Percentiles rank a stretch among this genome's conserved stretches.
Evolutionary conservation across 2,888 invertebrate species (phyloP).

Genomic region (Cheilosia scutellata): DNA sequence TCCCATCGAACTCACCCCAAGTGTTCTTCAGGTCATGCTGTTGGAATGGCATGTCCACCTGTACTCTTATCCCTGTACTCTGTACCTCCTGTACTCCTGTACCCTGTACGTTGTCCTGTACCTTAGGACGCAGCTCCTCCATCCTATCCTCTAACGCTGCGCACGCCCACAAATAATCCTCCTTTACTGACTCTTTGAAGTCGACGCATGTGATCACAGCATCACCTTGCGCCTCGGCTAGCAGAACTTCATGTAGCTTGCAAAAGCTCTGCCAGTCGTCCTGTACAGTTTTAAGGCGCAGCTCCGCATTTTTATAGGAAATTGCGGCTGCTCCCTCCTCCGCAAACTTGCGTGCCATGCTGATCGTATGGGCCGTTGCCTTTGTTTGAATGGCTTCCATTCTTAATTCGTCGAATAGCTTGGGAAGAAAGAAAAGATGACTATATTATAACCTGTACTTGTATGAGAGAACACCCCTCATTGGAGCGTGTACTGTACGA

Average conservation of each 20-base stretch:
- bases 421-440: too few relatives aligned
- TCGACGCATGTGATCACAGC: background rate
- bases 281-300: background rate
- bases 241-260: background rate
- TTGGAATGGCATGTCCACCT: conserved; percentile 20
- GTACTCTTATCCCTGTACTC: background rate
- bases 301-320: background rate
- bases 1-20: conserved; percentile 48
- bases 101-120: background rate
- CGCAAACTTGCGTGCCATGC: background rate
- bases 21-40: conserved; percentile 10
- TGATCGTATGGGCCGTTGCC: background rate
- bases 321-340: background rate
- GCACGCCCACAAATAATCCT: background rate
- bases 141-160: background rate
- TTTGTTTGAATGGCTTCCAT: background rate
- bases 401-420: too few relatives aligned
- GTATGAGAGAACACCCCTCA: too few relatives aligned
- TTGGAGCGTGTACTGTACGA: too few relatives aligned
- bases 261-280: background rate
- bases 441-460: too few relatives aligned
- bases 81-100: background rate
- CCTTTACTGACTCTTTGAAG: background rate
- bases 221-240: background rate
- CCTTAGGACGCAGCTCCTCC: background rate